Evolutionary conservation across 2,113 vertebrate species (phyloP), one percentile per base, ranked within the genome.

Genomic region (Burhinus oedicnemus): DNA sequence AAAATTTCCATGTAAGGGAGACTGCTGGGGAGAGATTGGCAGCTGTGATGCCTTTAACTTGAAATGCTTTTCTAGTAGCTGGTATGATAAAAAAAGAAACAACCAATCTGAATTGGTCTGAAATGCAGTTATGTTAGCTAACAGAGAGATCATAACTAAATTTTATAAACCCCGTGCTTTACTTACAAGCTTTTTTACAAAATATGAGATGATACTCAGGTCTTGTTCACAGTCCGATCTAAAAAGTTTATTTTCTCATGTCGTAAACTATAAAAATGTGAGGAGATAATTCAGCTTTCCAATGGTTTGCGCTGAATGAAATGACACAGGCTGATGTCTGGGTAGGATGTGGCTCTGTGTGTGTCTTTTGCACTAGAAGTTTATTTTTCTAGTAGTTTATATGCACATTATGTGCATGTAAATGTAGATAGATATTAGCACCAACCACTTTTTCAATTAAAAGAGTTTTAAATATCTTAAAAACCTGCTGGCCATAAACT

Each of bases 1-100:
- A 93, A 95, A 91, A 94, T 90, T 72, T 93, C 93, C 94, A 86
- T 95, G 49, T 95, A 95, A 95, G 96, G 94, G 83, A 94, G 89
- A 9, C 87, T 51, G 49, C 70, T 54, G 83, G 12, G 49, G 29
- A 60, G 51, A 76, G 44, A 77, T 12, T 45, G 84, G 77, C 70
- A 61, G 58, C 74, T 82, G 4, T 55, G 79, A 23, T 38, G 82
- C 15, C 66, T 89, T 72, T 40, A 54, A 42, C 29, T 76, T 8
- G 1, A 82, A 95, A 40, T 62, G 62, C 45, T 93, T 79, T 90
- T 70, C 62, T 77, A 22, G 78, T 52, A 87, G 65, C 83, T 77
- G 55, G 54, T 27, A 38, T 26, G 40, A 52, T 66, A 26, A 84
- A 86, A 83, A 96, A 55, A 42, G 45, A 79, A 95, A 61, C 21